Percentiles rank a stretch among this genome's conserved stretches.
These are phyloP conservation scores for Arenaria interpres DNA, from an alignment of 2,113 vertebrate genomes.

Conservation along the genomic window DNA sequence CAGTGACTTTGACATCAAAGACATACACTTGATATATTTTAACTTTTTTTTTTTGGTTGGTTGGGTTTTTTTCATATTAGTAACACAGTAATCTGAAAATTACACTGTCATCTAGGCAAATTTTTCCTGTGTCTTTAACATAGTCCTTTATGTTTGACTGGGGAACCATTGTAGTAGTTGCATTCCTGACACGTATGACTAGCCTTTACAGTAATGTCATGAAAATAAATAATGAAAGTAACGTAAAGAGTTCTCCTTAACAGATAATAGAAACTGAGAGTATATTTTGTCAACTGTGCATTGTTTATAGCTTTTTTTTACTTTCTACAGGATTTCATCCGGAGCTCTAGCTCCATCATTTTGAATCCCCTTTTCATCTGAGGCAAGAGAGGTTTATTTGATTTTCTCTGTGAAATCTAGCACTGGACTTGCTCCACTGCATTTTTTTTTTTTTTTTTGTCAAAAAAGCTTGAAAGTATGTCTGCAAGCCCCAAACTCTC, in stretches of 20 bases:
- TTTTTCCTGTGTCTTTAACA: background rate
- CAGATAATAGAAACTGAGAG: background rate
- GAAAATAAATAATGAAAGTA: background rate
- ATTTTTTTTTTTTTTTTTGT: background rate
- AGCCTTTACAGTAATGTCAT: background rate
- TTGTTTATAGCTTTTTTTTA: background rate
- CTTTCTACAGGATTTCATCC: background rate
- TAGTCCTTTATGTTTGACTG: background rate
- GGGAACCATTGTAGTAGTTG: background rate
- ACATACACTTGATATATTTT: background rate
- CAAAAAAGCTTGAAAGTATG: background rate
- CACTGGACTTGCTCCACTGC: background rate
- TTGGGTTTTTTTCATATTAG: background rate
- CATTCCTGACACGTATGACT: background rate
- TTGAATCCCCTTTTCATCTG: slow-evolving; percentile 7
- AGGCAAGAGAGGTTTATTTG: slow-evolving; percentile 7
- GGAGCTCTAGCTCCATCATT: background rate
- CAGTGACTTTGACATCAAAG: background rate
- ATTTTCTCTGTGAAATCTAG: slow-evolving; percentile 4
- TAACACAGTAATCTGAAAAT: background rate
- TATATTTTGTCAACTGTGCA: background rate
- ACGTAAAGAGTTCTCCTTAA: background rate
- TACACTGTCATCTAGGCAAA: background rate
- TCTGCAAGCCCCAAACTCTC: background rate
- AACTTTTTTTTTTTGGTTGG: no score